Evolutionary conservation across 2,888 invertebrate species (phyloP).

Genomic region (Ophraella communa): DNA sequence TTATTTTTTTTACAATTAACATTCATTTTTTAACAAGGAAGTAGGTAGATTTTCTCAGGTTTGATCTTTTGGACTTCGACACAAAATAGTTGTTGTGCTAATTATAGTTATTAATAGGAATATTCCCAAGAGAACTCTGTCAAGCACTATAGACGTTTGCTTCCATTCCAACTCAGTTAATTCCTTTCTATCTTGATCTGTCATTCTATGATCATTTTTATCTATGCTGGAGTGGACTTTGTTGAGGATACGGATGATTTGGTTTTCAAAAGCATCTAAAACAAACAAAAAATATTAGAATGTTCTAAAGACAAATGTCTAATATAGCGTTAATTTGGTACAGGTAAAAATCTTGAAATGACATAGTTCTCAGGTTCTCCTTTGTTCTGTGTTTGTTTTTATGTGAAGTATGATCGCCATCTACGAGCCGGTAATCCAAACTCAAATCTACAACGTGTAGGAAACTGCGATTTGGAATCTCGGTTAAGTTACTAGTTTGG

Average conservation of each 20-base stretch:
- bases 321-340: too few species aligned
- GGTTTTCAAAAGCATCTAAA: constrained; percentile 65
- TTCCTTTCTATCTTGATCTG: constrained; percentile 80
- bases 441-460: too few species aligned
- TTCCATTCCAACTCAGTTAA: constrained; percentile 86
- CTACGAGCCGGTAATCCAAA: too few species aligned
- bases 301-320: too few species aligned
- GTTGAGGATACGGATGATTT: constrained; percentile 71
- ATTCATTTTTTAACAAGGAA: not conserved
- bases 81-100: constrained; percentile 80
- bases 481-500: too few species aligned
- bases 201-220: constrained; percentile 77
- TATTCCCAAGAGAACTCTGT: constrained; percentile 76
- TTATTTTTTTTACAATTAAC: not conserved
- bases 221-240: constrained; percentile 79
- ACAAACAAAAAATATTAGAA: not conserved
- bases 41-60: constrained; percentile 10
- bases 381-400: too few species aligned
- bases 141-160: constrained; percentile 82
- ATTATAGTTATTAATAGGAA: constrained; percentile 79
- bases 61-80: constrained; percentile 66
- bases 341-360: too few species aligned
- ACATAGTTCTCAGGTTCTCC: too few species aligned
- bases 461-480: too few species aligned
- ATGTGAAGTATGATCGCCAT: too few species aligned